phyloP scores from a whole-genome alignment of 1,140 invertebrate genomes.

The Drosophila jambulina region DNA sequence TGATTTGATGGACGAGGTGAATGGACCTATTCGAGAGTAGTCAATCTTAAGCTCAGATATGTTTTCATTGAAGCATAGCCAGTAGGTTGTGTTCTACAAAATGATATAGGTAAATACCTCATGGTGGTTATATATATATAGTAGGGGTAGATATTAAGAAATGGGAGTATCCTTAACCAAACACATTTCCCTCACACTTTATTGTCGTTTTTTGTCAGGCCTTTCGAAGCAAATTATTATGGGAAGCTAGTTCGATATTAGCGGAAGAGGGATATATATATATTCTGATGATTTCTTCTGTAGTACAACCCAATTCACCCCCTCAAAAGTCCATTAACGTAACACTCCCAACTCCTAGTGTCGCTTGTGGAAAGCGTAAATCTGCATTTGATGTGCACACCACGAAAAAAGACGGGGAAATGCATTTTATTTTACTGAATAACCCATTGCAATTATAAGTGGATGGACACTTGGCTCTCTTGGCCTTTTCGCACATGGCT shows the following conservation, averaged over 20 bases:
- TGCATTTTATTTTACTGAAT: constrained; percentile 35
- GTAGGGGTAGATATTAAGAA: constrained; percentile 5
- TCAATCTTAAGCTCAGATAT: constrained; percentile 57
- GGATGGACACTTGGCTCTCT: constrained; percentile 24
- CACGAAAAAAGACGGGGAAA: not conserved
- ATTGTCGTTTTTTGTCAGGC: constrained; percentile 41
- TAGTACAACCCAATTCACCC: constrained; percentile 20
- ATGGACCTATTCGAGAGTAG: constrained; percentile 23
- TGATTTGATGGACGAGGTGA: constrained; percentile 39
- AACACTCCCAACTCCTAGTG: not conserved
- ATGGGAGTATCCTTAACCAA: constrained; percentile 25
- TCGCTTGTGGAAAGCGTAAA: constrained; percentile 27
- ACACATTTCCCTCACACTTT: constrained; percentile 25
- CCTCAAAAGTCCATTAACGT: constrained; percentile 45
- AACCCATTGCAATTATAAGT: constrained; percentile 35
- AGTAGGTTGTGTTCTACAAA: constrained; percentile 26
- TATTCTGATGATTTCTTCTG: not conserved
- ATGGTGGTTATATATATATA: constrained; percentile 7
- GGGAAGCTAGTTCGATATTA: constrained; percentile 4
- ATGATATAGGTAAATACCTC: constrained; percentile 26
- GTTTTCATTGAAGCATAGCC: constrained; percentile 39
- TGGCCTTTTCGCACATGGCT: constrained; percentile 36
- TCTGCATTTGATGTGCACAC: constrained; percentile 33
- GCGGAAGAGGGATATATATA: too few relatives aligned
- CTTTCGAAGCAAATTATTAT: constrained; percentile 23